A percentile compares a stretch with the other conserved stretches of the same genome.
Evolutionary conservation across 2,797 vertebrate species (phyloP).

Genomic region (Gymnothorax reevesii): DNA sequence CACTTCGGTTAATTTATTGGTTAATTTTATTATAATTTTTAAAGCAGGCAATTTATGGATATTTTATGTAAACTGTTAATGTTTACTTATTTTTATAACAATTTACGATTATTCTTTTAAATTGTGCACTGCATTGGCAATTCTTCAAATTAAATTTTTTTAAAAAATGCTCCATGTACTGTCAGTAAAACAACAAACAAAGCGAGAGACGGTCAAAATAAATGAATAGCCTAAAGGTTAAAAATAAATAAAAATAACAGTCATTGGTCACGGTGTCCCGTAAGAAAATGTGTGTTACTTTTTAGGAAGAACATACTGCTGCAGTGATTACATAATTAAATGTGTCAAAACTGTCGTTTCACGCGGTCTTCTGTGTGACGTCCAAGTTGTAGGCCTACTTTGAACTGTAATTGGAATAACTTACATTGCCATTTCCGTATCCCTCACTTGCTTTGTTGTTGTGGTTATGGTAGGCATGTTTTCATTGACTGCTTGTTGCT

Average conservation of each 20-base stretch:
- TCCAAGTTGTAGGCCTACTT: no score
- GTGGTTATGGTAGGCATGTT: neutral
- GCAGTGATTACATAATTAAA: no score
- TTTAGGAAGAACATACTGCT: no score
- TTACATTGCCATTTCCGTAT: neutral
- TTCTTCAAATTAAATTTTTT: neutral
- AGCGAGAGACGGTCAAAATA: neutral
- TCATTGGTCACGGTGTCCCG: neutral
- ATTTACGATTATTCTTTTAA: neutral
- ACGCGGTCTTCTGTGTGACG: no score
- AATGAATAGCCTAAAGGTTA: neutral
- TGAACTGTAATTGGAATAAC: no score
- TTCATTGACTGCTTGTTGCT: neutral
- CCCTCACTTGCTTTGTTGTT: neutral
- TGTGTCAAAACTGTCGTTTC: no score
- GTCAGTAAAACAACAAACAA: neutral
- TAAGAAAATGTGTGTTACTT: neutral
- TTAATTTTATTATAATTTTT: conserved; percentile 7
- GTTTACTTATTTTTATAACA: neutral
- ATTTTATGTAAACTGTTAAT: neutral
- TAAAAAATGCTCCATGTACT: neutral
- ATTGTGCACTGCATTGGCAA: neutral
- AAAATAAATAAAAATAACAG: neutral
- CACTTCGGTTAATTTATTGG: neutral
- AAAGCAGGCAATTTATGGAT: neutral